Evolutionary conservation across 1,140 invertebrate genomes (phyloP).

Genomic region (Penaeus chinensis): DNA sequence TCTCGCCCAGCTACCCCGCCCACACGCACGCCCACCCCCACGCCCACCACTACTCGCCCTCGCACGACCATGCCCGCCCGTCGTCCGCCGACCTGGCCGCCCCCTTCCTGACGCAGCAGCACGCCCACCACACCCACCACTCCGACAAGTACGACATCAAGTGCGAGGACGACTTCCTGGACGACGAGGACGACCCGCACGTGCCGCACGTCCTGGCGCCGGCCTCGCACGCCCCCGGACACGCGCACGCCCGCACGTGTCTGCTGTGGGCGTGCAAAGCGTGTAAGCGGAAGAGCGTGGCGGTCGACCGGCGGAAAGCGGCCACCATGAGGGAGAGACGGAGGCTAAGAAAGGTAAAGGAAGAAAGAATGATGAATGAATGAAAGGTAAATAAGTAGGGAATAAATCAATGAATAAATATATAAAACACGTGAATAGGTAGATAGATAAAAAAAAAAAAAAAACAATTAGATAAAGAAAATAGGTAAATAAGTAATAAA

Average conservation of each 20-base stretch:
- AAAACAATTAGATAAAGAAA: no score
- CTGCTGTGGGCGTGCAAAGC: constrained; percentile 96
- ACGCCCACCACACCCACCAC: not conserved
- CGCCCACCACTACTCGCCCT: constrained; percentile 23
- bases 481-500: no score
- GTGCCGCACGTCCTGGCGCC: constrained; percentile 64
- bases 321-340: constrained; percentile 94
- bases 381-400: not conserved
- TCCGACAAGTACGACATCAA: constrained; percentile 29
- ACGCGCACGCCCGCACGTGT: constrained; percentile 76
- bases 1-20: constrained; percentile 40
- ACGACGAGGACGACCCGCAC: constrained; percentile 61
- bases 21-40: constrained; percentile 42
- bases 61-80: constrained; percentile 31
- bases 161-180: constrained; percentile 51
- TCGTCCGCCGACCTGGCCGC: constrained; percentile 58
- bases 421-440: no score
- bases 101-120: constrained; percentile 44
- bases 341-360: constrained; percentile 85
- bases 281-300: constrained; percentile 93
- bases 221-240: constrained; percentile 59
- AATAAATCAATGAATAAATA: no score
- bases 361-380: not conserved
- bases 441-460: no score
- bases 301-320: constrained; percentile 94